Conservation (phyloP, 1,140 invertebrate genomes). For the Meloidogyne floridensis region DNA sequence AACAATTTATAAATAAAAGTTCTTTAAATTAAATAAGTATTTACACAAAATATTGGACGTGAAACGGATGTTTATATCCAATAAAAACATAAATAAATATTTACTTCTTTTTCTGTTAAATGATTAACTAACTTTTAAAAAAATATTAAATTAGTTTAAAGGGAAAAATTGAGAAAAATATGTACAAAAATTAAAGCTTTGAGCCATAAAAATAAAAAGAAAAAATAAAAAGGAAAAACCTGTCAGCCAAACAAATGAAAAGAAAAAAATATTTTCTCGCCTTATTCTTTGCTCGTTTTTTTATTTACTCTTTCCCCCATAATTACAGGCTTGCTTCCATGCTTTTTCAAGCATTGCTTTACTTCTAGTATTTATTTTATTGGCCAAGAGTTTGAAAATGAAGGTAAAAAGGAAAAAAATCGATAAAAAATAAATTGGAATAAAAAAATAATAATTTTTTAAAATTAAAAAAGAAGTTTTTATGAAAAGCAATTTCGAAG, state of each 20-base stretch:
- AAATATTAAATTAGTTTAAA: background rate
- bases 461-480: no score
- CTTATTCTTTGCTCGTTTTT: background rate
- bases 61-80: no score
- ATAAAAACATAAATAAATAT: no score
- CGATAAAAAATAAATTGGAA: background rate
- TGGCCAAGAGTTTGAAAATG: background rate
- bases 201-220: background rate
- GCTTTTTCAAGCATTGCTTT: slow-evolving; percentile 2
- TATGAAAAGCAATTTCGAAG: no score
- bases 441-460: no score
- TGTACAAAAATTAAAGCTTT: background rate
- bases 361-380: background rate
- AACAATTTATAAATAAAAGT: no score
- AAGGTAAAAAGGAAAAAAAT: background rate
- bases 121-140: background rate
- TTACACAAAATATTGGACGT: no score
- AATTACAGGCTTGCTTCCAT: background rate
- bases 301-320: background rate
- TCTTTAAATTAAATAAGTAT: no score
- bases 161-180: slow-evolving; percentile 1
- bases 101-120: no score
- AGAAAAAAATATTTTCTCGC: background rate
- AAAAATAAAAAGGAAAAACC: background rate
- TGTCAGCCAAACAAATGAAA: background rate